These are phyloP conservation scores for Pseudomyrmex dendroicus DNA, from an alignment of 1,140 invertebrate species.

Conservation along the genomic window DNA sequence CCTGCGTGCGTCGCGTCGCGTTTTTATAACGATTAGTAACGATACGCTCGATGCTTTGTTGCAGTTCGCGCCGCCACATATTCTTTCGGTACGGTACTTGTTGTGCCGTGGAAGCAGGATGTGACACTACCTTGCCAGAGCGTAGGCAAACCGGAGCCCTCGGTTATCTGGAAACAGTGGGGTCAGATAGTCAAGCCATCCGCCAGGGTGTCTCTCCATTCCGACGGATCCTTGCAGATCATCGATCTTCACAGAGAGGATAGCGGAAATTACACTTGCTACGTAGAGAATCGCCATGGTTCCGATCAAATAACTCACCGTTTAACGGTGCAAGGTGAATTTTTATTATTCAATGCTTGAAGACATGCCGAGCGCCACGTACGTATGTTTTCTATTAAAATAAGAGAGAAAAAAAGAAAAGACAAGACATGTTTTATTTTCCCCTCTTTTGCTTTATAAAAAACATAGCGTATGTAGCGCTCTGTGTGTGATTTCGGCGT, in stretches of 20 bases:
- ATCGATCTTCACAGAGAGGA: slow-evolving; percentile 91
- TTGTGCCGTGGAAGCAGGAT: slow-evolving; percentile 94
- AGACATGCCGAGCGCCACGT: too few relatives aligned
- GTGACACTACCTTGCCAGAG: slow-evolving; percentile 91
- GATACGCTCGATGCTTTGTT: slow-evolving; percentile 53
- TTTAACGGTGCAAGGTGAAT: slow-evolving; percentile 88
- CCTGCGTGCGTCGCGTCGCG: slow-evolving; percentile 6
- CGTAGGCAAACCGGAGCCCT: slow-evolving; percentile 91
- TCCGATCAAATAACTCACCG: slow-evolving; percentile 93
- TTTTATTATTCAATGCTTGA: not conserved
- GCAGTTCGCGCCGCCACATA: slow-evolving; percentile 92
- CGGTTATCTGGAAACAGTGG: slow-evolving; percentile 91
- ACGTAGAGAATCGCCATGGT: slow-evolving; percentile 93
- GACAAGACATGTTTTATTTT: not conserved
- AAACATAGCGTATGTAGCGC: too few relatives aligned
- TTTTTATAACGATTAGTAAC: not conserved
- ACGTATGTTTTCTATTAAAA: not conserved
- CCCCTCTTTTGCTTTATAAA: not conserved
- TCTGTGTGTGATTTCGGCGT: too few relatives aligned
- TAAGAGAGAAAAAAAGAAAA: not conserved
- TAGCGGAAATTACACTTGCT: slow-evolving; percentile 96
- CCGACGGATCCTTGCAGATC: slow-evolving; percentile 90
- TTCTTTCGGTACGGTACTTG: slow-evolving; percentile 91
- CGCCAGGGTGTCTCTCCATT: slow-evolving; percentile 88
- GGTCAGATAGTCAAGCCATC: slow-evolving; percentile 89